Percentiles rank a stretch among this genome's conserved stretches.
Conservation (phyloP, 2,113 vertebrate species). For the Brachionichthys hirsutus region DNA sequence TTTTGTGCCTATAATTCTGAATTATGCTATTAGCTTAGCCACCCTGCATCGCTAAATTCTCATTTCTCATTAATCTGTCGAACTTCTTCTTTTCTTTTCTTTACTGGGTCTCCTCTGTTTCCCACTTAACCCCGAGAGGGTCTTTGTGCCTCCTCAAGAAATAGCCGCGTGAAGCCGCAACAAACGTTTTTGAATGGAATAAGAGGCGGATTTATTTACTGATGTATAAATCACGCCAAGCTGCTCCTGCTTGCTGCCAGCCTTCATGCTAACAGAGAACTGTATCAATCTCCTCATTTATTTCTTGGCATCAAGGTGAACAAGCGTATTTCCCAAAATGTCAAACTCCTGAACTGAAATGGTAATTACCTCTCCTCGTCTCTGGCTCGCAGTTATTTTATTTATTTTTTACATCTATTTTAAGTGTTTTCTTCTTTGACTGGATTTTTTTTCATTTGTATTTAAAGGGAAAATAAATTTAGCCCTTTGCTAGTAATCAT, state of each 20-base stretch:
- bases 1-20: too few relatives aligned
- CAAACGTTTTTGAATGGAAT: background rate
- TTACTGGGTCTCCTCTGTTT: too few relatives aligned
- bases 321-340: constrained; percentile 11
- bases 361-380: constrained; percentile 4
- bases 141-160: too few relatives aligned
- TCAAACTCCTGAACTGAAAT: constrained; percentile 18
- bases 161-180: too few relatives aligned
- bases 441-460: constrained; percentile 24
- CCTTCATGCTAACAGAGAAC: background rate
- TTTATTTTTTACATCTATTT: constrained; percentile 13
- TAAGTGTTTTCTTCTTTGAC: constrained; percentile 7
- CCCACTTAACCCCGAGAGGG: too few relatives aligned
- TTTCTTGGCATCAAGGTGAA: background rate
- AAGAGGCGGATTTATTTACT: background rate
- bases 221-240: background rate
- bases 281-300: constrained; percentile 5
- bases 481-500: constrained; percentile 15
- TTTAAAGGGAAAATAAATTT: constrained; percentile 32
- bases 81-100: too few relatives aligned
- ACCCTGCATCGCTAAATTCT: too few relatives aligned
- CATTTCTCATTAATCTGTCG: too few relatives aligned
- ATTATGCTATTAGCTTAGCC: too few relatives aligned
- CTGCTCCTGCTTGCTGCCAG: background rate
- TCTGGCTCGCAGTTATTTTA: background rate